A percentile compares a stretch with the other conserved stretches of the same genome.
Conservation (phyloP, 2,797 vertebrate species). For the Anguilla obscura region DNA sequence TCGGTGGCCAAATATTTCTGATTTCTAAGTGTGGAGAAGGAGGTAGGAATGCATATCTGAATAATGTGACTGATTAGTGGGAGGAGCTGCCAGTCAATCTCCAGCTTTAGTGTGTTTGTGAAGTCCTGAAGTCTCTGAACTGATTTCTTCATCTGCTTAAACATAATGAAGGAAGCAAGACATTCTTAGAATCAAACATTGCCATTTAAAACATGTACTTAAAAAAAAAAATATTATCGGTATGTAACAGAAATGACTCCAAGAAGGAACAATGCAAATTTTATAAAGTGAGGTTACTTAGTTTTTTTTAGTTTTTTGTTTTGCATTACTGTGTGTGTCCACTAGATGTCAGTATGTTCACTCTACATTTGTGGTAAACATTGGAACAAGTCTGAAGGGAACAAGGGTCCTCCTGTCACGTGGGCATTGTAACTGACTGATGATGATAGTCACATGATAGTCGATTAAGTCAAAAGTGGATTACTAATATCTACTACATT, state of each 20-base stretch:
- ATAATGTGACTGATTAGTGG: conserved; percentile 36
- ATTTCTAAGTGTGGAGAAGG: neutral
- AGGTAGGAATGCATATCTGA: neutral
- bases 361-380: neutral
- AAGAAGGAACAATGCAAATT: conserved; percentile 11
- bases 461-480: neutral
- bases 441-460: neutral
- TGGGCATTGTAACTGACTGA: neutral
- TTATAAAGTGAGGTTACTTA: neutral
- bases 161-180: conserved; percentile 12
- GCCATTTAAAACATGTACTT: conserved; percentile 4
- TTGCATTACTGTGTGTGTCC: conserved; percentile 8
- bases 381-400: neutral
- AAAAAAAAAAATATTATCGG: neutral
- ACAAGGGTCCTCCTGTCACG: neutral
- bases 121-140: neutral
- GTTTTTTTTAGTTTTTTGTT: neutral
- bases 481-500: neutral
- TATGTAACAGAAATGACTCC: neutral
- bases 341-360: conserved; percentile 29
- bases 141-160: conserved; percentile 13
- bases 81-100: neutral
- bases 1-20: conserved; percentile 59
- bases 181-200: conserved; percentile 11
- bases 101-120: neutral